Evolutionary conservation across 2,797 vertebrate species (phyloP).

Genomic region (Sebastes trivittatus): DNA sequence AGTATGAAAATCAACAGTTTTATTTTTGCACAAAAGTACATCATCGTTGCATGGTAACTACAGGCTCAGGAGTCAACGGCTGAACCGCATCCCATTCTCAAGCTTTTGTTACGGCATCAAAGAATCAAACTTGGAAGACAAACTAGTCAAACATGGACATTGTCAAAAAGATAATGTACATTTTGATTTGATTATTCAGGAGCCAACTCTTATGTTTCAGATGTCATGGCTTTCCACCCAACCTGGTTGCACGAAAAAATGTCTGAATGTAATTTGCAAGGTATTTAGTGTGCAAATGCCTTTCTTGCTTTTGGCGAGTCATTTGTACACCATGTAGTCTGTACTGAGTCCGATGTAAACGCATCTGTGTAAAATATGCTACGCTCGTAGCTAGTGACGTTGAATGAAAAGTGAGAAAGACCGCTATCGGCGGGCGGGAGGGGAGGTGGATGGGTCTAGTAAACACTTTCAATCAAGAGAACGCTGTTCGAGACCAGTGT

Average conservation of each 20-base stretch:
- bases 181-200: not conserved
- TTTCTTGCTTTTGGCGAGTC: too few species aligned
- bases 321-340: too few species aligned
- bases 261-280: fast-evolving
- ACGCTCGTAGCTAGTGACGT: too few species aligned
- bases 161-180: not conserved
- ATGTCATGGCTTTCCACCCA: not conserved
- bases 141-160: not conserved
- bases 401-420: too few species aligned
- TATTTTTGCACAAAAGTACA: conserved; percentile 9
- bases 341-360: too few species aligned
- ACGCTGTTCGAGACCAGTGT: too few species aligned
- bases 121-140: not conserved
- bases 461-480: too few species aligned
- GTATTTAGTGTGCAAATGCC: too few species aligned
- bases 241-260: fast-evolving
- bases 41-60: conserved; percentile 14
- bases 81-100: not conserved
- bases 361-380: too few species aligned
- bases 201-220: not conserved
- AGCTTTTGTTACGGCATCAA: not conserved
- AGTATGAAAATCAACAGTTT: conserved; percentile 16
- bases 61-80: not conserved
- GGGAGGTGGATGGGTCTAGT: too few species aligned
- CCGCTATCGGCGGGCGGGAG: too few species aligned